Evolutionary conservation across 2,797 vertebrate genomes (phyloP).

Genomic region (Microctenopoma lineatum): DNA sequence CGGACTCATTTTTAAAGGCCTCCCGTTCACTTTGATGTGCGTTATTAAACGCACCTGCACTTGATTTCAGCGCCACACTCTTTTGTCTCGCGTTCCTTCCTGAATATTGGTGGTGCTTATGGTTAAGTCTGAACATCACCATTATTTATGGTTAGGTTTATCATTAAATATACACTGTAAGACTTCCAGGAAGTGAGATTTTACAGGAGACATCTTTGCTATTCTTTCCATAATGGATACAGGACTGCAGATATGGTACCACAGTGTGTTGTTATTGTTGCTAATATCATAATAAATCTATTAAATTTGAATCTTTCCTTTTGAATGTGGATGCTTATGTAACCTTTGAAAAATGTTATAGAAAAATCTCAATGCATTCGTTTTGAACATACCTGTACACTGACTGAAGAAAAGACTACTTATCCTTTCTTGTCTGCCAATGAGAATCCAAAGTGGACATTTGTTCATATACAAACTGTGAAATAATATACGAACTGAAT

Average conservation of each 20-base stretch:
- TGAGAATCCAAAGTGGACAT: not conserved
- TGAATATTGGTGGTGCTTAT: slow-evolving; percentile 56
- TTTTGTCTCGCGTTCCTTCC: slow-evolving; percentile 61
- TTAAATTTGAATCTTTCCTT: slow-evolving; percentile 7
- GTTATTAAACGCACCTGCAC: slow-evolving; percentile 88
- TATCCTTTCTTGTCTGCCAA: not conserved
- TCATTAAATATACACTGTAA: slow-evolving; percentile 45
- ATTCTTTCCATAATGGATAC: not conserved
- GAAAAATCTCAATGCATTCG: not conserved
- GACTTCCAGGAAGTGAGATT: slow-evolving; percentile 26
- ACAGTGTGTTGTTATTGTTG: not conserved
- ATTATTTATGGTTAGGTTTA: slow-evolving; percentile 82
- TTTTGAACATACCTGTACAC: not conserved
- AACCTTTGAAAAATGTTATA: no score
- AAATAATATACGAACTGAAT: slow-evolving; percentile 6
- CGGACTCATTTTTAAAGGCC: slow-evolving; percentile 72
- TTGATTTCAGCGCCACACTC: slow-evolving; percentile 83
- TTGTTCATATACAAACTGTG: not conserved
- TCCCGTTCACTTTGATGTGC: slow-evolving; percentile 85
- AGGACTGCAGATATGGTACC: not conserved
- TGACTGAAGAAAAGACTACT: not conserved
- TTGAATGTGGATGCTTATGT: not conserved
- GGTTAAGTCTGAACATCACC: slow-evolving; percentile 62
- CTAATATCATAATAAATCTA: not conserved
- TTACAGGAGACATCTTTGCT: slow-evolving; percentile 18